Evolutionary conservation across 2,888 invertebrate genomes (phyloP).

Genomic region (Eupithecia abbreviata): DNA sequence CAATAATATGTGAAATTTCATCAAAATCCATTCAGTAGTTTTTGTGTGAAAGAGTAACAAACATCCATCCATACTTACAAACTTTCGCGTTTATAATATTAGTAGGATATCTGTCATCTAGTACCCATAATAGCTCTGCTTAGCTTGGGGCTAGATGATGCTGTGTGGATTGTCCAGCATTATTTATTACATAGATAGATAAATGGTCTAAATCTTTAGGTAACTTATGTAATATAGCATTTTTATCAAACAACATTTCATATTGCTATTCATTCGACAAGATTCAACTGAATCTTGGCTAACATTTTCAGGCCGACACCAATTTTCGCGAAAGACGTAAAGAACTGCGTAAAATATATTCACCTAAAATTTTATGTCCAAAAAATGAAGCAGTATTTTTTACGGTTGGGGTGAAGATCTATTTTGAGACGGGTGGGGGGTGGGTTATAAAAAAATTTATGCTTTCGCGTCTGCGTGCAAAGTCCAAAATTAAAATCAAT

Average conservation of each 20-base stretch:
- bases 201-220: too few species aligned
- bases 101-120: too few species aligned
- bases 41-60: too few species aligned
- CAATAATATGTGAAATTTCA: too few species aligned
- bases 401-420: constrained; percentile 35
- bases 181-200: too few species aligned
- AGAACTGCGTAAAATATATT: constrained; percentile 28
- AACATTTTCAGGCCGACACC: constrained; percentile 2
- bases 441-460: constrained; percentile 70
- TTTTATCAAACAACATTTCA: neutral
- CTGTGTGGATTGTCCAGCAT: too few species aligned
- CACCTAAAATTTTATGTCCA: constrained; percentile 36
- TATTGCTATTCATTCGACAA: neutral
- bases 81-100: too few species aligned
- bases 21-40: too few species aligned
- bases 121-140: too few species aligned
- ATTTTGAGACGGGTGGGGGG: constrained; percentile 46
- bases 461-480: constrained; percentile 67
- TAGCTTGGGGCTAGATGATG: too few species aligned
- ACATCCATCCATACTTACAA: too few species aligned
- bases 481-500: constrained; percentile 41
- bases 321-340: constrained; percentile 23
- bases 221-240: too few species aligned
- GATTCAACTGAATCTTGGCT: neutral
- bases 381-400: constrained; percentile 40